Evolutionary conservation across 2,888 invertebrate genomes (phyloP).

Genomic region (Erynnis tages): DNA sequence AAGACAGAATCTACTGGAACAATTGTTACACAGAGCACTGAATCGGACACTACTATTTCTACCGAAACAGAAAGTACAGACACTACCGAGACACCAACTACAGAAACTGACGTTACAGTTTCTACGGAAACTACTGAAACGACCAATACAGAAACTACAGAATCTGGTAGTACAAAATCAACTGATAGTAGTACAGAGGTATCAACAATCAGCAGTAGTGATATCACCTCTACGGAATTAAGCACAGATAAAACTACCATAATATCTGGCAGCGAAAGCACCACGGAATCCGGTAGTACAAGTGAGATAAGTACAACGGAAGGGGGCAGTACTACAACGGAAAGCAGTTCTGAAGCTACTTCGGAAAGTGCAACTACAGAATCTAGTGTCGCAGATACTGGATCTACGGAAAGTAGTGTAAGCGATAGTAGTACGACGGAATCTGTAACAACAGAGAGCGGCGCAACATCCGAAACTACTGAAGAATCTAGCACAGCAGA

Average conservation of each 20-base stretch:
- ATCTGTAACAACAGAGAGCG: conserved; percentile 3
- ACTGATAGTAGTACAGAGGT: conserved; percentile 28
- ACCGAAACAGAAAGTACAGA: conserved; percentile 18
- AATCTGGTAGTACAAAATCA: conserved; percentile 25
- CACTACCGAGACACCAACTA: conserved; percentile 25
- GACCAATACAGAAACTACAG: conserved; percentile 21
- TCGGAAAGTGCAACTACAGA: background rate
- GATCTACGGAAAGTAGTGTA: conserved; percentile 10
- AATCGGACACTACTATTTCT: conserved; percentile 20
- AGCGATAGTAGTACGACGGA: background rate
- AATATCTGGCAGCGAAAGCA: conserved; percentile 6
- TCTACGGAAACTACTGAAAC: conserved; percentile 28
- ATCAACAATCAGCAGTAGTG: conserved; percentile 9
- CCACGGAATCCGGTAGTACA: background rate
- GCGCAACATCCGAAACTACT: background rate
- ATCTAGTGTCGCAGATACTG: background rate
- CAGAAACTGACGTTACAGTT: conserved; percentile 24
- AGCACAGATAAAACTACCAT: background rate
- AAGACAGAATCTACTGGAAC: conserved; percentile 22
- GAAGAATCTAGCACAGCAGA: conserved; percentile 27
- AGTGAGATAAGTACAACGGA: background rate
- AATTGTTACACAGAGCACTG: conserved; percentile 25
- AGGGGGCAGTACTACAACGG: conserved; percentile 15
- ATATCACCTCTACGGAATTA: background rate
- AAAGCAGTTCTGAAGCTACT: background rate